Conservation (phyloP, 1,140 invertebrate species). For the Pseudomyrmex cubaensis region DNA sequence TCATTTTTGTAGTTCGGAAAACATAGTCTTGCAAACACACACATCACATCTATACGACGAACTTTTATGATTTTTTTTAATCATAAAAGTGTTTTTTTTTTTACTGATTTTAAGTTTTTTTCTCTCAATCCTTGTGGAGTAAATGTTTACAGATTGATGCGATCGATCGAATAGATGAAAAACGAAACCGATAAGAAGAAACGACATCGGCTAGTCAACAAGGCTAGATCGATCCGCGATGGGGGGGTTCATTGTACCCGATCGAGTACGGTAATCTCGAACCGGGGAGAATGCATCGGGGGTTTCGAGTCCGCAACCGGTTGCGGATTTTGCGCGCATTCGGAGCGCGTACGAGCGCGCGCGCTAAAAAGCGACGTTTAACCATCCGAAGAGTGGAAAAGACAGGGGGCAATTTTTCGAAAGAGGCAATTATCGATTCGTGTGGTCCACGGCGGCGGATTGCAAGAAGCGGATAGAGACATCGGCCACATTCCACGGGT, state of each 20-base stretch:
- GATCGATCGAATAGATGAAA: background rate
- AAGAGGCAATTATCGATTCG: slow-evolving; percentile 84
- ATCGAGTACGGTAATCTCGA: slow-evolving; percentile 40
- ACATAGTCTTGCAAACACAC: too few relatives aligned
- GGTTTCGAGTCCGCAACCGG: slow-evolving; percentile 65
- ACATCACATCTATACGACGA: too few relatives aligned
- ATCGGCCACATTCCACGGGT: slow-evolving; percentile 84
- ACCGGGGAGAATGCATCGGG: background rate
- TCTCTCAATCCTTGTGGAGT: too few relatives aligned
- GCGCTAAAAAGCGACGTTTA: slow-evolving; percentile 80
- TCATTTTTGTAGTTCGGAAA: too few relatives aligned
- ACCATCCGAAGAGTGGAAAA: slow-evolving; percentile 79
- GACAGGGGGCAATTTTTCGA: slow-evolving; percentile 82
- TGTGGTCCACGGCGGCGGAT: slow-evolving; percentile 79
- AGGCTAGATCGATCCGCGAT: slow-evolving; percentile 1
- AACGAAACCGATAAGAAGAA: background rate
- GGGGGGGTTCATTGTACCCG: slow-evolving; percentile 12
- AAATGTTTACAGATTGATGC: background rate
- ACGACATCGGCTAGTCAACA: too few relatives aligned
- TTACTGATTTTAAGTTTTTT: too few relatives aligned
- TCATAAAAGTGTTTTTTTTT: too few relatives aligned
- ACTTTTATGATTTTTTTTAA: too few relatives aligned
- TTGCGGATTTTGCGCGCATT: slow-evolving; percentile 75
- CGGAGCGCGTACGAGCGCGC: slow-evolving; percentile 73
- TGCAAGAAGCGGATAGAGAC: slow-evolving; percentile 84